Conservation (phyloP, 2,113 vertebrate genomes). For the Cryptoleucopteryx plumbea region DNA sequence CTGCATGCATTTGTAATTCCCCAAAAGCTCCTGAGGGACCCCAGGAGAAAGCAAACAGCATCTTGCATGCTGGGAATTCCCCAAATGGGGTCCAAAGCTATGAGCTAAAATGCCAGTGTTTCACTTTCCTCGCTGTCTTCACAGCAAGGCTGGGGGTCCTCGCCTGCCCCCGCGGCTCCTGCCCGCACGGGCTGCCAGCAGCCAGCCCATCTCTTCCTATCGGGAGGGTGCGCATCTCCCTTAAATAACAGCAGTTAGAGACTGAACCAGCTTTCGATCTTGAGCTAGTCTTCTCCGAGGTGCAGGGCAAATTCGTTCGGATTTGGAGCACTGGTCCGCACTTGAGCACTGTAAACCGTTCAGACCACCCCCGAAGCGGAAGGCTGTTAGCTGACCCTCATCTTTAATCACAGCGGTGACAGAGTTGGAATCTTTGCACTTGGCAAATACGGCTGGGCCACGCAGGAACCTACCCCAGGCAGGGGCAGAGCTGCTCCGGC, state of each 20-base stretch:
- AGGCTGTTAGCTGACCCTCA: not conserved
- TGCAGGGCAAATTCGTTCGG: fast-evolving
- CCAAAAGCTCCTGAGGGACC: not conserved
- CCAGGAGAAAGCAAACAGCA: not conserved
- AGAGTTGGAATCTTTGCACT: not conserved
- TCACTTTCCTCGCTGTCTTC: not conserved
- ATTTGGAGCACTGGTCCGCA: fast-evolving
- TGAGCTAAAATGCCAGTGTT: not conserved
- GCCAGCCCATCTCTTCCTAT: not conserved
- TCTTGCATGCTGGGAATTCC: not conserved
- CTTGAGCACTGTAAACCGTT: not conserved
- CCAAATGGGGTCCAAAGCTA: not conserved
- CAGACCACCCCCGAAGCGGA: not conserved
- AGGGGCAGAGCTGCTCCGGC: not conserved
- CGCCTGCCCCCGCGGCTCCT: not conserved
- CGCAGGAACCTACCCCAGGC: not conserved
- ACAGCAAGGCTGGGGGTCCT: not conserved
- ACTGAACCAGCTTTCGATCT: not conserved
- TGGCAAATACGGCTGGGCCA: not conserved
- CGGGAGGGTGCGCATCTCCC: not conserved
- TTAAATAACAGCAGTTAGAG: not conserved
- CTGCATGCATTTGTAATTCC: not conserved
- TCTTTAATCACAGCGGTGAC: not conserved
- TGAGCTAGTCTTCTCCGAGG: not conserved
- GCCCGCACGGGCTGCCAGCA: not conserved